Conservation (phyloP, 2,888 invertebrate genomes). For the Drosophila planitibia region DNA sequence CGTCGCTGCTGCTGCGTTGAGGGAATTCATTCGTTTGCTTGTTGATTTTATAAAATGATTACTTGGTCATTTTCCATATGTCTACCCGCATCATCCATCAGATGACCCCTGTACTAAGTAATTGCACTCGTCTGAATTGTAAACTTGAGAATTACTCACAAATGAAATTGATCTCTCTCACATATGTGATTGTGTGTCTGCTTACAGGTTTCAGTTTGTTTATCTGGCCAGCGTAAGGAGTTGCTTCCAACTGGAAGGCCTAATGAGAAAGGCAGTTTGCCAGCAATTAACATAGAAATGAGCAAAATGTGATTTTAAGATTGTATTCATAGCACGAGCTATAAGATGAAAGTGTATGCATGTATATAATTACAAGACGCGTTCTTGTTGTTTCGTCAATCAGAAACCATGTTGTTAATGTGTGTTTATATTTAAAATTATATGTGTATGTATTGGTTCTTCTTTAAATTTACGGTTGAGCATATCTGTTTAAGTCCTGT, state of each 20-base stretch:
- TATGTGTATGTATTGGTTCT: neutral
- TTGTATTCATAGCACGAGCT: neutral
- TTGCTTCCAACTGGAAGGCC: neutral
- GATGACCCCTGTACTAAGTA: slow-evolving; percentile 46
- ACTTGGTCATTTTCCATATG: slow-evolving; percentile 68
- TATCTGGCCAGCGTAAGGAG: slow-evolving; percentile 5
- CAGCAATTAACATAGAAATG: neutral
- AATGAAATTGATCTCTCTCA: slow-evolving; percentile 32
- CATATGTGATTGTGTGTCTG: neutral
- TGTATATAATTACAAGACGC: neutral
- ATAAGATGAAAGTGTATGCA: neutral
- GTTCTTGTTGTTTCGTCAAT: neutral
- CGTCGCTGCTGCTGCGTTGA: slow-evolving; percentile 42
- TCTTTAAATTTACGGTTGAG: neutral
- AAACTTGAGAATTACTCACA: slow-evolving; percentile 50
- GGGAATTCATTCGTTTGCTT: slow-evolving; percentile 55
- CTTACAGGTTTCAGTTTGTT: neutral
- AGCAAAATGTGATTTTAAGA: neutral
- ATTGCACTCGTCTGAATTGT: slow-evolving; percentile 68
- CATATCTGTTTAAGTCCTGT: neutral
- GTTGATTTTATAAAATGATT: slow-evolving; percentile 71
- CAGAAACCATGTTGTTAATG: neutral
- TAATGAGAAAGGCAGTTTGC: neutral
- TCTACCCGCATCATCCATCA: slow-evolving; percentile 33
- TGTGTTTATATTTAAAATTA: neutral